phyloP scores from a whole-genome alignment of 2,113 vertebrate genomes.

The Thermophis baileyi region DNA sequence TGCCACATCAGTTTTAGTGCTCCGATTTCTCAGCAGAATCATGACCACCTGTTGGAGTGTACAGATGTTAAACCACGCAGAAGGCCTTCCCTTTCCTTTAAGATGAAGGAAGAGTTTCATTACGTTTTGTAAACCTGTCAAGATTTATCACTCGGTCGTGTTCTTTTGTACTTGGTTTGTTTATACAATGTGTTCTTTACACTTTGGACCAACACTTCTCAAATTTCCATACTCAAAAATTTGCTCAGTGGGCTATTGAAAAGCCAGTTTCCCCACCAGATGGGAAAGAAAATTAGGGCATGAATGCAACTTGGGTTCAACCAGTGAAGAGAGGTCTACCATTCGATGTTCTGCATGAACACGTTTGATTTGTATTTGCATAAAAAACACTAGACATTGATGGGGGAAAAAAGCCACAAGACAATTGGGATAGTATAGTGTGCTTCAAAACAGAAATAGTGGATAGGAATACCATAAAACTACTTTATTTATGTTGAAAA shows the following conservation, averaged over 20 bases:
- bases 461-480: too few species aligned
- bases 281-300: not conserved
- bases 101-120: constrained; percentile 74
- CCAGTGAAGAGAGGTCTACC: not conserved
- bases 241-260: constrained; percentile 30
- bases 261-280: constrained; percentile 32
- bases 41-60: constrained; percentile 78
- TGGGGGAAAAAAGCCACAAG: too few species aligned
- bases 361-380: not conserved
- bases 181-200: constrained; percentile 76
- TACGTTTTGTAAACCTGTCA: constrained; percentile 78
- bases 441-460: not conserved
- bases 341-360: not conserved
- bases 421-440: not conserved
- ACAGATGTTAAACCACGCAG: constrained; percentile 78
- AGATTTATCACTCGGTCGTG: constrained; percentile 75
- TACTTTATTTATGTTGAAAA: not conserved
- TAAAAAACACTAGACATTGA: not conserved
- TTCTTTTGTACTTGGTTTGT: constrained; percentile 69
- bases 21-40: constrained; percentile 74
- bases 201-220: constrained; percentile 60
- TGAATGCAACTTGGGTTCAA: not conserved
- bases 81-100: constrained; percentile 68
- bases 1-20: constrained; percentile 72
- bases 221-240: constrained; percentile 66